Conservation (phyloP, 2,888 invertebrate genomes). For the Ceriagrion tenellum region DNA sequence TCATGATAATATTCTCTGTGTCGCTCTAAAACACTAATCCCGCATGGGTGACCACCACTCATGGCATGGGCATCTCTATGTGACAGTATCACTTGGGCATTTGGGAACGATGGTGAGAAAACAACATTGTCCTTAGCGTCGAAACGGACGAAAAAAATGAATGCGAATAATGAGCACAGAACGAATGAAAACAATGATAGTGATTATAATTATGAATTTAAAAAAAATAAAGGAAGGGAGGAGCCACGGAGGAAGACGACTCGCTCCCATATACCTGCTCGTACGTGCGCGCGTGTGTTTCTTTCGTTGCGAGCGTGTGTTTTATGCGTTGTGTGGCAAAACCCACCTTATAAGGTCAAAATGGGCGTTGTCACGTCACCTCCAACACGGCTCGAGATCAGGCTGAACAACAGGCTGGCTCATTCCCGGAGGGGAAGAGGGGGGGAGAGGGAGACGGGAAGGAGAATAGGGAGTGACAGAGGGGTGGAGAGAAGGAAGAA, state of each 20-base stretch:
- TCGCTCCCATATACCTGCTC: too few species aligned
- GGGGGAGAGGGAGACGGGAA: background rate
- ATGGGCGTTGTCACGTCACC: constrained; percentile 63
- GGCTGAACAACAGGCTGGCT: constrained; percentile 51
- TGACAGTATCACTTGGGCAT: background rate
- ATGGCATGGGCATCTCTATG: too few species aligned
- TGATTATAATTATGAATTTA: background rate
- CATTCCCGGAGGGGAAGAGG: background rate
- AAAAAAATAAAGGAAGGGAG: constrained; percentile 19
- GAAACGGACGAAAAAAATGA: background rate
- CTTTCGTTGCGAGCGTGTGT: background rate
- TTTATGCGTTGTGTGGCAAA: constrained; percentile 40
- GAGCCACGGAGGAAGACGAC: background rate
- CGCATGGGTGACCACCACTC: too few species aligned
- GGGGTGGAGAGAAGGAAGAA: background rate
- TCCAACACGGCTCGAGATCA: constrained; percentile 55
- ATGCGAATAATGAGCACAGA: background rate
- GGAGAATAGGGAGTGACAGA: background rate
- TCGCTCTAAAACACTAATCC: too few species aligned
- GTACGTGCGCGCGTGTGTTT: background rate
- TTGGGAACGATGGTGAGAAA: background rate
- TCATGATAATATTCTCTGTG: too few species aligned
- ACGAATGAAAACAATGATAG: background rate
- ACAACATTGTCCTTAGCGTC: background rate
- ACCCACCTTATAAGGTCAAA: constrained; percentile 58